Conservation (phyloP, 2,888 invertebrate genomes). For the Griposia aprilina region DNA sequence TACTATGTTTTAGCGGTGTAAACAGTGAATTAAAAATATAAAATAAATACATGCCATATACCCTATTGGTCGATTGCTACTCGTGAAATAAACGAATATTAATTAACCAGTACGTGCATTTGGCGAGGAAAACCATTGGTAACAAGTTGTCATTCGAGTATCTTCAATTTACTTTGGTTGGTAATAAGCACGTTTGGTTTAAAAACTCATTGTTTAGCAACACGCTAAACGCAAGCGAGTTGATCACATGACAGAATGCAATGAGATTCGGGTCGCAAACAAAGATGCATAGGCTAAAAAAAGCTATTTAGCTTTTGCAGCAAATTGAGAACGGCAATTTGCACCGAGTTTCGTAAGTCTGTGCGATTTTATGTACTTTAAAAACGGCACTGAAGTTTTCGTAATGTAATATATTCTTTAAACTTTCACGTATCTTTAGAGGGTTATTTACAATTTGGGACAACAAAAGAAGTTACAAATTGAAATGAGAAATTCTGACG, state of each 20-base stretch:
- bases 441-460: slow-evolving; percentile 21
- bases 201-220: slow-evolving; percentile 45
- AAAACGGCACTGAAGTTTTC: slow-evolving; percentile 41
- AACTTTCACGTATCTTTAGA: slow-evolving; percentile 14
- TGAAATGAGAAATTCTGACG: background rate
- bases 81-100: slow-evolving; percentile 4
- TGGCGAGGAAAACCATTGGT: background rate
- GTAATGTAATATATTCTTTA: slow-evolving; percentile 27
- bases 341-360: slow-evolving; percentile 64
- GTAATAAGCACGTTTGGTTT: slow-evolving; percentile 21
- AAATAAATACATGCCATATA: no score
- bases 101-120: background rate
- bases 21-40: no score
- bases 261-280: slow-evolving; percentile 59
- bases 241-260: slow-evolving; percentile 55
- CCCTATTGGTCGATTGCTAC: slow-evolving; percentile 22
- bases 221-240: slow-evolving; percentile 3
- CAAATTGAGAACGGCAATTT: slow-evolving; percentile 69
- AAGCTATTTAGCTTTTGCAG: slow-evolving; percentile 66
- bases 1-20: no score
- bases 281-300: slow-evolving; percentile 65
- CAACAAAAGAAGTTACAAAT: slow-evolving; percentile 28
- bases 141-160: slow-evolving; percentile 3
- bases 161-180: slow-evolving; percentile 19
- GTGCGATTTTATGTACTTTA: slow-evolving; percentile 43